phyloP scores from a whole-genome alignment of 1,140 invertebrate species.

The Pygmarrhopalites habei region DNA sequence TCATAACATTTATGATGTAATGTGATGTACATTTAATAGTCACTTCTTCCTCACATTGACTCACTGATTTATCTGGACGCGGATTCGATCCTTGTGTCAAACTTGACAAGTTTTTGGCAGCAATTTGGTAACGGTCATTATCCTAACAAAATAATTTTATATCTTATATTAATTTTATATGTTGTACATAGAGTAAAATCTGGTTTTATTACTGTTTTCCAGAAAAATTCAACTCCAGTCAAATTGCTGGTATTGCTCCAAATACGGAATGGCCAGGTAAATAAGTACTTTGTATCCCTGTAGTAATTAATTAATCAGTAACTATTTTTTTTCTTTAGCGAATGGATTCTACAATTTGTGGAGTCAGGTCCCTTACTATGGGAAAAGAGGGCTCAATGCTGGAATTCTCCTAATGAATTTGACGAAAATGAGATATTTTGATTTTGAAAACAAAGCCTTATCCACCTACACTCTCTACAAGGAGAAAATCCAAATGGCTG shows the following conservation, averaged over 20 bases:
- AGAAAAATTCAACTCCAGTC: background rate
- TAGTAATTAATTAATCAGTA: no score
- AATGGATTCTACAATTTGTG: conserved; percentile 3
- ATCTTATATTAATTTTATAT: background rate
- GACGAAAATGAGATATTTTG: background rate
- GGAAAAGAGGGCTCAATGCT: background rate
- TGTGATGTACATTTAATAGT: conserved; percentile 50
- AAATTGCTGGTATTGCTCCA: background rate
- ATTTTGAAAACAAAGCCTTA: background rate
- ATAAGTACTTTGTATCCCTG: no score
- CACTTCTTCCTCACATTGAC: conserved; percentile 68
- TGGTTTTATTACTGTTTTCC: no score
- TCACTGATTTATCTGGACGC: conserved; percentile 89
- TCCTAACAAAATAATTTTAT: no score
- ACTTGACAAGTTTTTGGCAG: conserved; percentile 72
- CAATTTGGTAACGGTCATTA: conserved; percentile 61
- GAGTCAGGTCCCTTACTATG: conserved; percentile 1
- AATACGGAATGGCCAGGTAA: background rate
- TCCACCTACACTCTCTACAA: background rate
- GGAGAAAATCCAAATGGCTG: conserved; percentile 3
- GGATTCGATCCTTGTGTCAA: conserved; percentile 77
- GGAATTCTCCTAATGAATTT: conserved; percentile 2
- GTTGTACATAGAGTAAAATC: background rate
- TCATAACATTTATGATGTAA: conserved; percentile 3
- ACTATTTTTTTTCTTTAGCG: no score